Percentiles rank a stretch among this genome's conserved stretches.
Evolutionary conservation across 2,888 invertebrate species (phyloP).

Genomic region (Euplagia quadripunctaria): DNA sequence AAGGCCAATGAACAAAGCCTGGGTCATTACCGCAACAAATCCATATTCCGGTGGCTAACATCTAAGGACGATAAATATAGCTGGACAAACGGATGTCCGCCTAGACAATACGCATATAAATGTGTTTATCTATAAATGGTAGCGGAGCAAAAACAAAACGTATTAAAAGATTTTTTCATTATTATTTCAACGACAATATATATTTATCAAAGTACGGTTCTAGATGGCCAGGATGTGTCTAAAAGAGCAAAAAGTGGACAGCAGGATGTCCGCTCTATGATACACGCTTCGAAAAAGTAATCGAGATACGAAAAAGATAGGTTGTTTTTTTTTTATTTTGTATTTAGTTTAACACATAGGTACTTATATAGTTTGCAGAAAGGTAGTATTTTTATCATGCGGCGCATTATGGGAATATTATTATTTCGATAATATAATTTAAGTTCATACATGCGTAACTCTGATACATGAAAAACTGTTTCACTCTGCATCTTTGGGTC

Average conservation of each 20-base stretch:
- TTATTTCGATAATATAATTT: too few relatives aligned
- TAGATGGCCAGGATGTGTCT: background rate
- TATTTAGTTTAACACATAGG: background rate
- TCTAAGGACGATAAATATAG: constrained; percentile 33
- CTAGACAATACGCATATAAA: constrained; percentile 24
- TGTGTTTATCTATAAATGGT: background rate
- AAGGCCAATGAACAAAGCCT: constrained; percentile 42
- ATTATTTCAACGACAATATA: background rate
- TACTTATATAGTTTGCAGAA: too few relatives aligned
- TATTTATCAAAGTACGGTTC: background rate
- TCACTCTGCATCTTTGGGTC: background rate
- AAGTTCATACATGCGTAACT: too few relatives aligned
- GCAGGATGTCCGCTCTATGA: constrained; percentile 14
- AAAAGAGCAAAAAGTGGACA: background rate
- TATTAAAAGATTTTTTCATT: background rate
- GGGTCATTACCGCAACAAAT: constrained; percentile 49
- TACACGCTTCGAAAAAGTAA: background rate
- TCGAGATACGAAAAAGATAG: background rate
- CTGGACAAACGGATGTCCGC: constrained; percentile 43
- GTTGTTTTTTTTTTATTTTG: background rate
- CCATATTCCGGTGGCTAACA: constrained; percentile 41
- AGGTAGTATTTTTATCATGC: too few relatives aligned
- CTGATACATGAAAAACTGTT: too few relatives aligned
- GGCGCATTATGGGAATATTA: too few relatives aligned
- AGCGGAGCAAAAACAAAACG: constrained; percentile 3